Conservation (phyloP, 2,113 vertebrate species). For the Clarias magur region DNA sequence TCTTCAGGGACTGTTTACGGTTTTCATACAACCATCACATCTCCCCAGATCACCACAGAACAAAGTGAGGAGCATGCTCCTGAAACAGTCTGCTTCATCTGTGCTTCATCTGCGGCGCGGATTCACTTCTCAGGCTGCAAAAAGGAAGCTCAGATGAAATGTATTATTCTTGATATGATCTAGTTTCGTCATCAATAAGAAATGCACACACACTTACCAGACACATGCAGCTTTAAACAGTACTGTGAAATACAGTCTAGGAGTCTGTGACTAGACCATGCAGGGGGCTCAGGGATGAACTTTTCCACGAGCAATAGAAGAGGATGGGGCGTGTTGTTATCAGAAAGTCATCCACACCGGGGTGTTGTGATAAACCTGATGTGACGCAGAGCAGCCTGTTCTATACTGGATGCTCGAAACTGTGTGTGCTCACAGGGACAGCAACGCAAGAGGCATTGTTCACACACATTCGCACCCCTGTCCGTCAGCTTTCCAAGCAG, state of each 20-base stretch:
- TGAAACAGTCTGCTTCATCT: background rate
- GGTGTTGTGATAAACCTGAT: background rate
- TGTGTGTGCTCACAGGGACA: background rate
- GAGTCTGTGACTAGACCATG: background rate
- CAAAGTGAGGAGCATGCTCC: background rate
- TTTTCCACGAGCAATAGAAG: background rate
- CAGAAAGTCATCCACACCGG: background rate
- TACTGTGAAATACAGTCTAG: background rate
- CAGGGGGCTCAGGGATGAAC: background rate
- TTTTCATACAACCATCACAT: background rate
- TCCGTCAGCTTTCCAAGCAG: background rate
- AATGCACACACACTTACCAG: background rate
- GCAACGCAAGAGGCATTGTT: background rate
- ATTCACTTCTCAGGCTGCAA: background rate
- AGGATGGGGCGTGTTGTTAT: background rate
- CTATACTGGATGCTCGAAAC: background rate
- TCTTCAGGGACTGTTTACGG: background rate
- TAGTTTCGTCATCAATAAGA: background rate
- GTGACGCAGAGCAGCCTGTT: background rate
- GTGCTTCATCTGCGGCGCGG: background rate
- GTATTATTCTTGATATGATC: background rate
- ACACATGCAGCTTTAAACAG: background rate
- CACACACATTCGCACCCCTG: background rate
- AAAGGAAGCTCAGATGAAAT: background rate
- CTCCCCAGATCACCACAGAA: background rate